These are phyloP conservation scores for Loripinus fragilis DNA, from an alignment of 2,888 invertebrate species.

Conservation along the genomic window DNA sequence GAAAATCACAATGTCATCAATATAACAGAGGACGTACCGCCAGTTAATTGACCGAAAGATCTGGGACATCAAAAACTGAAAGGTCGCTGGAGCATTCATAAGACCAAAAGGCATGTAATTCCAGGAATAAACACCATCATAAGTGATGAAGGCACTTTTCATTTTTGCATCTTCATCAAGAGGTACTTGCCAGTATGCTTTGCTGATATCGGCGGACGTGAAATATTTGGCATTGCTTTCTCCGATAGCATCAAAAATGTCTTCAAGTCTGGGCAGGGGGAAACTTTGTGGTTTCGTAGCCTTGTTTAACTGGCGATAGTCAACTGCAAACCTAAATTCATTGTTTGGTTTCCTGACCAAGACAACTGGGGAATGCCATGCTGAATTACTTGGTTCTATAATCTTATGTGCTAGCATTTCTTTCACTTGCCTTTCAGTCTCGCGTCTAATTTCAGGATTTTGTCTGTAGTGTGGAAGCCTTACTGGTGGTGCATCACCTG, in stretches of 20 bases:
- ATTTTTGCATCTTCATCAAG: constrained; percentile 26
- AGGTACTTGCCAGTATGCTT: constrained; percentile 51
- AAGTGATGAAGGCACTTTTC: constrained; percentile 46
- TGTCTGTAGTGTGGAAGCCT: constrained; percentile 16
- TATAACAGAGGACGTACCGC: constrained; percentile 44
- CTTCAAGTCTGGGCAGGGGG: too few relatives aligned
- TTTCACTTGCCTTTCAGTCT: constrained; percentile 13
- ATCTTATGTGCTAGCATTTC: constrained; percentile 5
- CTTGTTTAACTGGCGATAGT: constrained; percentile 45
- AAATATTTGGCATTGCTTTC: constrained; percentile 45
- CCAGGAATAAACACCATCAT: constrained; percentile 46
- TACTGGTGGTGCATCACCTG: constrained; percentile 36
- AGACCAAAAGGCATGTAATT: constrained; percentile 36
- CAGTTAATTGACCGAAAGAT: constrained; percentile 50
- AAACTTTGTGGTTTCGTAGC: constrained; percentile 8
- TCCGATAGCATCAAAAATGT: too few relatives aligned
- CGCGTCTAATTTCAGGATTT: background rate
- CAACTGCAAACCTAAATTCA: constrained; percentile 51
- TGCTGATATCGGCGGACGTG: constrained; percentile 44
- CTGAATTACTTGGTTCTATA: background rate
- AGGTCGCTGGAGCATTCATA: constrained; percentile 42
- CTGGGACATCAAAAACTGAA: constrained; percentile 53
- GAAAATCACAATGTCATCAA: constrained; percentile 50
- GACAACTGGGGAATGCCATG: constrained; percentile 42
- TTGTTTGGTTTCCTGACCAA: constrained; percentile 47